phyloP scores from a whole-genome alignment of 2,113 vertebrate genomes.

The Damaliscus lunatus region DNA sequence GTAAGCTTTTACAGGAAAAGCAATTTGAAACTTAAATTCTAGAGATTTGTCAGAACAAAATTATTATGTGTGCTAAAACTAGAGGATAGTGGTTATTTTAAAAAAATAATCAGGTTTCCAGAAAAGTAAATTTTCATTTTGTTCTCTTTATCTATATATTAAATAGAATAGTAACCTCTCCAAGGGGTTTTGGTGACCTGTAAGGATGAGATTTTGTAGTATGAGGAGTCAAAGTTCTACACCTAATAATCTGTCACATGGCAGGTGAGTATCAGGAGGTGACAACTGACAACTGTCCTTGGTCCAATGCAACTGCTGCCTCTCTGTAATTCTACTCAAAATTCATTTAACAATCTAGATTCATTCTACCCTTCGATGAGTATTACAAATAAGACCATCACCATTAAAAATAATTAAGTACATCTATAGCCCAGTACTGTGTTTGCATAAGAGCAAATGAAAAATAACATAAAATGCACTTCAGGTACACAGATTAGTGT shows the following conservation, averaged over 20 bases:
- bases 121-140: conserved; percentile 35
- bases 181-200: conserved; percentile 57
- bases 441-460: conserved; percentile 1
- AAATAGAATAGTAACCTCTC: conserved; percentile 64
- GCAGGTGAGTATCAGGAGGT: conserved; percentile 33
- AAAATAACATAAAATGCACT: background rate
- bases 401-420: conserved; percentile 20
- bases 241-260: conserved; percentile 45
- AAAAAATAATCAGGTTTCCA: conserved; percentile 66
- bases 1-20: conserved; percentile 43
- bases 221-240: conserved; percentile 42
- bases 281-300: conserved; percentile 7
- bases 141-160: conserved; percentile 67
- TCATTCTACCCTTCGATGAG: background rate
- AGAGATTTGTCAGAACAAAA: conserved; percentile 33
- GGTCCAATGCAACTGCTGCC: background rate
- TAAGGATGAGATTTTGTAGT: conserved; percentile 43
- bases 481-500: background rate
- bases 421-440: background rate
- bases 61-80: conserved; percentile 47
- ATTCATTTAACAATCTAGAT: conserved; percentile 35
- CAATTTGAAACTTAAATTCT: conserved; percentile 48
- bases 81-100: conserved; percentile 14
- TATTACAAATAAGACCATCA: background rate
- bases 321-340: conserved; percentile 34